These are phyloP conservation scores for Eunapius fragilis DNA, from an alignment of 37 sponge, comb jelly and placozoan genomes.

Conservation along the genomic window DNA sequence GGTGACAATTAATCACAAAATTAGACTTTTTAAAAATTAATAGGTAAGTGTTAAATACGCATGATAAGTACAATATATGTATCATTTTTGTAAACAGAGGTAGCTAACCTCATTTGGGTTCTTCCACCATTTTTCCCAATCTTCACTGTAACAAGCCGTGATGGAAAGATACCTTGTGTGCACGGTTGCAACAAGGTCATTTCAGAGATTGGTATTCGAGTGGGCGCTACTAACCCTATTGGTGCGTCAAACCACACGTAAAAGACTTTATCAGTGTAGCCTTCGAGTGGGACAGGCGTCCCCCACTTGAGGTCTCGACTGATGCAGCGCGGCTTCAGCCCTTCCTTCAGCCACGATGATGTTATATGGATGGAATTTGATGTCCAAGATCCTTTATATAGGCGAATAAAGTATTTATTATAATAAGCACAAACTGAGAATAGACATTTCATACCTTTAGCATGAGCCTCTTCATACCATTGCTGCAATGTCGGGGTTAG, in stretches of 20 bases:
- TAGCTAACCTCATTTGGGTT: slow-evolving; percentile 68
- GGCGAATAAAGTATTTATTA: not conserved
- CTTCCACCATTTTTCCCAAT: slow-evolving; percentile 95
- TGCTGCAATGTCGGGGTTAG: slow-evolving; percentile 19
- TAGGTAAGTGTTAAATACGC: too few relatives aligned
- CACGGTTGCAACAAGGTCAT: too few relatives aligned
- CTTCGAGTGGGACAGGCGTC: slow-evolving; percentile 85
- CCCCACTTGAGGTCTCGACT: slow-evolving; percentile 92
- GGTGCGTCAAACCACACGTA: slow-evolving; percentile 96
- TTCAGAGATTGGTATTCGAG: too few relatives aligned
- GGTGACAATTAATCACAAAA: not conserved
- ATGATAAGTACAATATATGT: too few relatives aligned
- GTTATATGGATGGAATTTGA: slow-evolving; percentile 68
- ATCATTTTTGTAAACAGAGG: too few relatives aligned
- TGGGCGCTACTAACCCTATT: slow-evolving; percentile 69
- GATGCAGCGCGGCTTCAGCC: slow-evolving; percentile 79
- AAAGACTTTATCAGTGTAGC: slow-evolving; percentile 85
- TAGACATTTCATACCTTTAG: slow-evolving; percentile 2
- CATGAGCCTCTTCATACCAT: slow-evolving; percentile 32
- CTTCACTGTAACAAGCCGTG: slow-evolving; percentile 75
- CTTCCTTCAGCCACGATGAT: slow-evolving; percentile 80
- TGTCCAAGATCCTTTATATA: slow-evolving; percentile 48
- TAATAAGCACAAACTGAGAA: not conserved
- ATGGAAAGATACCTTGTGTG: slow-evolving; percentile 77
- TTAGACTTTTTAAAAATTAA: not conserved